Conservation (phyloP, 1,140 invertebrate species). For the Drosophila sucinea region DNA sequence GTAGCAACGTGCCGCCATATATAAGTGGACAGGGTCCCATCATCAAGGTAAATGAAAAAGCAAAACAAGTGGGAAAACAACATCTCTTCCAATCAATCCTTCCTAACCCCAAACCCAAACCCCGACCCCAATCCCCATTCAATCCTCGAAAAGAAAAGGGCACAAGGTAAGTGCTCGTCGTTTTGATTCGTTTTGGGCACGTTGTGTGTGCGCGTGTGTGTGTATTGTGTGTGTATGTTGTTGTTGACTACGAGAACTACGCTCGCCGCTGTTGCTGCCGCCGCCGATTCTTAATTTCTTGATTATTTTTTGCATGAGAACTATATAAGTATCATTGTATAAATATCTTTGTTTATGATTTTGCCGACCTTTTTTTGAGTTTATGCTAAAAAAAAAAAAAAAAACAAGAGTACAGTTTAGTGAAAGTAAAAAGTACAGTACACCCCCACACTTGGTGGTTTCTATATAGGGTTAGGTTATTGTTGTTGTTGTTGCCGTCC, state of each 20-base stretch:
- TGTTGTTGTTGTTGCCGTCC: slow-evolving; percentile 10
- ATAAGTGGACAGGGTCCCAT: slow-evolving; percentile 92
- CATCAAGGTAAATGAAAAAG: slow-evolving; percentile 91
- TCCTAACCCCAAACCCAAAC: slow-evolving; percentile 5
- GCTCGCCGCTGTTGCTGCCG: slow-evolving; percentile 52
- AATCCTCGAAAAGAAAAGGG: slow-evolving; percentile 23
- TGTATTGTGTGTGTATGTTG: slow-evolving; percentile 65
- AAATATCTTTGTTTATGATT: slow-evolving; percentile 25
- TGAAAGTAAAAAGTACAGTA: slow-evolving; percentile 29
- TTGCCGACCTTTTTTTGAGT: slow-evolving; percentile 38
- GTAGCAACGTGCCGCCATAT: slow-evolving; percentile 85
- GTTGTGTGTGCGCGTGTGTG: slow-evolving; percentile 35
- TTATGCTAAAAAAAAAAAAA: slow-evolving; percentile 14
- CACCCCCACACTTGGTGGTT: slow-evolving; percentile 35
- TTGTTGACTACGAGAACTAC: slow-evolving; percentile 62
- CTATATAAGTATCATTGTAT: slow-evolving; percentile 32
- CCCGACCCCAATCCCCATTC: background rate
- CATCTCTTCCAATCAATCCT: background rate
- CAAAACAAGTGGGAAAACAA: slow-evolving; percentile 12
- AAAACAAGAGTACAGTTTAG: slow-evolving; percentile 2
- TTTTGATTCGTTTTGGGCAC: slow-evolving; percentile 44
- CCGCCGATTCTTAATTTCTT: slow-evolving; percentile 52
- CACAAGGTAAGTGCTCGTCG: slow-evolving; percentile 59
- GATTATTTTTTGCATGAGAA: slow-evolving; percentile 68
- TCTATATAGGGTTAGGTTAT: slow-evolving; percentile 47